A percentile compares a stretch with the other conserved stretches of the same genome.
phyloP scores from a whole-genome alignment of 2,888 invertebrate species.

The Barypeithes pellucidus region DNA sequence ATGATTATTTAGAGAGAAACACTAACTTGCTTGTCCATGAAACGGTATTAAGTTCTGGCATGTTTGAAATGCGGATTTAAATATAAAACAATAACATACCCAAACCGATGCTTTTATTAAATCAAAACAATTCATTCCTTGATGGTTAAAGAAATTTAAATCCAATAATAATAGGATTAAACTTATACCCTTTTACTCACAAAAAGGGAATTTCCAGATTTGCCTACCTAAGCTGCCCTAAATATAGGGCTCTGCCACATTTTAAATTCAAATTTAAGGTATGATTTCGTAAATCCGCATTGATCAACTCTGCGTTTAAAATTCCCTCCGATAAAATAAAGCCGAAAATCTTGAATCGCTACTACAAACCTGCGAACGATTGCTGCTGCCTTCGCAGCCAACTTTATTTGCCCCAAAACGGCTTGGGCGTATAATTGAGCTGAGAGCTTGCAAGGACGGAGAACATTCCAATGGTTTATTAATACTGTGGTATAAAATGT shows the following conservation, averaged over 20 bases:
- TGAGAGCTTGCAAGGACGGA: conserved; percentile 19
- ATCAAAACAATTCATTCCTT: neutral
- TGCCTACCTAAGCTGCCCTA: conserved; percentile 13
- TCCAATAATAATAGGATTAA: conserved; percentile 11
- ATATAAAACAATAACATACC: neutral
- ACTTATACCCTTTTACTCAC: conserved; percentile 8
- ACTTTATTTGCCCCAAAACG: conserved; percentile 17
- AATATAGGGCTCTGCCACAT: neutral
- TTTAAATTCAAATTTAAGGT: conserved; percentile 14
- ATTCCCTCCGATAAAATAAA: conserved; percentile 17
- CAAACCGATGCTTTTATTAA: neutral
- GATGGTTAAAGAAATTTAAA: neutral
- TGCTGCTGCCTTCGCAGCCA: conserved; percentile 6
- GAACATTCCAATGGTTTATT: conserved; percentile 12
- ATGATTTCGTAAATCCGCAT: conserved; percentile 15
- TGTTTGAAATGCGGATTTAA: neutral
- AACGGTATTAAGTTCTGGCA: no score
- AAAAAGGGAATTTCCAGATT: neutral
- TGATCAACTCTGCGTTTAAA: conserved; percentile 11
- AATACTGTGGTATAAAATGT: neutral
- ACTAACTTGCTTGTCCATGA: no score
- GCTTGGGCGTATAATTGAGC: conserved; percentile 28
- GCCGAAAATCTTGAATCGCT: conserved; percentile 5
- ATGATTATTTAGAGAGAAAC: no score
- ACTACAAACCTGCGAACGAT: conserved; percentile 9